These are phyloP conservation scores for Prorops nasuta DNA, from an alignment of 1,140 invertebrate species.

Conservation along the genomic window DNA sequence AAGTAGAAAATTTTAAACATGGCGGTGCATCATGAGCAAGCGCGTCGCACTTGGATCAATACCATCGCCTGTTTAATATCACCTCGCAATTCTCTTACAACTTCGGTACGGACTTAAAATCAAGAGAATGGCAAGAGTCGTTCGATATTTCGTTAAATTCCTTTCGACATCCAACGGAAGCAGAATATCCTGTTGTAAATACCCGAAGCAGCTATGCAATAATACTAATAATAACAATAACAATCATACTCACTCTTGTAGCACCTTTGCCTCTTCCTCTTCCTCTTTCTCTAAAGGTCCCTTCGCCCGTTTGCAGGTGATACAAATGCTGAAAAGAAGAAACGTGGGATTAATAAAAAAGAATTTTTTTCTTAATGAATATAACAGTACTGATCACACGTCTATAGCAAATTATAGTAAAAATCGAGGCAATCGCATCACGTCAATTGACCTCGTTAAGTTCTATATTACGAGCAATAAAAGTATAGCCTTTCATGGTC, in stretches of 20 bases:
- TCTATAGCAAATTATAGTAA: too few species aligned
- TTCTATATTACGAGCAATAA: constrained; percentile 50
- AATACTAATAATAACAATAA: constrained; percentile 5
- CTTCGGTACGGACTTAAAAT: too few species aligned
- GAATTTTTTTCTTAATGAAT: too few species aligned
- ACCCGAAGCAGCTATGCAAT: too few species aligned
- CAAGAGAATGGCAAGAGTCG: too few species aligned
- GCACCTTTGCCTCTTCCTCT: constrained; percentile 54
- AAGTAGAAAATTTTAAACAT: constrained; percentile 54
- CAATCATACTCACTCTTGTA: constrained; percentile 48
- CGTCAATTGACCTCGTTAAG: constrained; percentile 53
- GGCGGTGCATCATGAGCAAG: constrained; percentile 50
- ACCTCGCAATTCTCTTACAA: constrained; percentile 51
- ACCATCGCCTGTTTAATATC: constrained; percentile 55
- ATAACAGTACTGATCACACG: too few species aligned
- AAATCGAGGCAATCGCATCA: constrained; percentile 49
- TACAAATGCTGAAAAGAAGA: constrained; percentile 51
- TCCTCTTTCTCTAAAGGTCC: constrained; percentile 50
- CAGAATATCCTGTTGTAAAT: too few species aligned
- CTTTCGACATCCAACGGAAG: too few species aligned
- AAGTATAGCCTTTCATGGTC: constrained; percentile 41
- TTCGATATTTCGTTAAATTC: too few species aligned
- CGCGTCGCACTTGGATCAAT: constrained; percentile 52
- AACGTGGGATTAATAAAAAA: too few species aligned
- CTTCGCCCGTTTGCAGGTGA: constrained; percentile 53